These are phyloP conservation scores for Cardiocondyla obscurior DNA, from an alignment of 1,140 invertebrate genomes.

Conservation along the genomic window DNA sequence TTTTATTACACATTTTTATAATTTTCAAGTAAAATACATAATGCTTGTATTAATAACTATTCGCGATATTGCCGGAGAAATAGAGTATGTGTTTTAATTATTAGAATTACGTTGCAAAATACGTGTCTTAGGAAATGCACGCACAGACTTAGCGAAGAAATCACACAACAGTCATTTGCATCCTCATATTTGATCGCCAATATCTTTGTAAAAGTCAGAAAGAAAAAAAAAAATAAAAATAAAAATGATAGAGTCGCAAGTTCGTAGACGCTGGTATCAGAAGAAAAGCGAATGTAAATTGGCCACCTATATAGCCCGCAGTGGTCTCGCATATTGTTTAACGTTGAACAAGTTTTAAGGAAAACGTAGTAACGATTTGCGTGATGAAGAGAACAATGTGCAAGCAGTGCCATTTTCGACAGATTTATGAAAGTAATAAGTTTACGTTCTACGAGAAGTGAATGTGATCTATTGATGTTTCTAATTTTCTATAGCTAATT, in stretches of 20 bases:
- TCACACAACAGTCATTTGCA: conserved; percentile 61
- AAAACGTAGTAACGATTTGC: background rate
- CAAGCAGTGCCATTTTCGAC: conserved; percentile 63
- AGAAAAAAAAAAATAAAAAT: conserved; percentile 14
- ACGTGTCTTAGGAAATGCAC: background rate
- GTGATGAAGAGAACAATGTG: conserved; percentile 35
- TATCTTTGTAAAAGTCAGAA: conserved; percentile 42
- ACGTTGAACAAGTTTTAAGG: background rate
- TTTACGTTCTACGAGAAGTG: conserved; percentile 60
- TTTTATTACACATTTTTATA: background rate
- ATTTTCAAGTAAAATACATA: background rate
- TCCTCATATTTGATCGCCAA: conserved; percentile 55
- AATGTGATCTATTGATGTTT: conserved; percentile 72
- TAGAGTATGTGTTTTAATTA: background rate
- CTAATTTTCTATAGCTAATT: conserved; percentile 67
- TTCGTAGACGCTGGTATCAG: background rate
- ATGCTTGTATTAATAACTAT: background rate
- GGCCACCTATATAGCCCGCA: background rate
- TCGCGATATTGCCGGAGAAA: background rate
- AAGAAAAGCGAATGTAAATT: background rate
- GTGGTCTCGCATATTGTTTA: background rate
- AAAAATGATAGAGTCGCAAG: background rate
- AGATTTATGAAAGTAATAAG: conserved; percentile 68
- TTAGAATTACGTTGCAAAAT: background rate
- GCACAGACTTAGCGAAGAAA: background rate